Evolutionary conservation across 2,888 invertebrate species (phyloP).

Genomic region (Lasioglossum calceatum): DNA sequence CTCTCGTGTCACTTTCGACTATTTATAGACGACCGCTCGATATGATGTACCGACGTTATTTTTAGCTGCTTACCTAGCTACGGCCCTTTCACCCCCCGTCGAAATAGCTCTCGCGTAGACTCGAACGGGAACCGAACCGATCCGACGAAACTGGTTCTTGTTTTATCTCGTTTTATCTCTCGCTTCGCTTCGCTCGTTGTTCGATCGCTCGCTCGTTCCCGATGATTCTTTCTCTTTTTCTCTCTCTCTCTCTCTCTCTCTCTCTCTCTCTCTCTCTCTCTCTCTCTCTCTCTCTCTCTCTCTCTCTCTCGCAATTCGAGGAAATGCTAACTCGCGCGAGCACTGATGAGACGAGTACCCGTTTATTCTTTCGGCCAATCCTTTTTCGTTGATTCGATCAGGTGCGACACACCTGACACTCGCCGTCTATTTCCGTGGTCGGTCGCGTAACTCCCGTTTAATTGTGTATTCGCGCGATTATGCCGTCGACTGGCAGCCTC

Average conservation of each 20-base stretch:
- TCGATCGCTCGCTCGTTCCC: neutral
- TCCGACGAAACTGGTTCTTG: slow-evolving; percentile 5
- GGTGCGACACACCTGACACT: slow-evolving; percentile 16
- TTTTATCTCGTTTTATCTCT: neutral
- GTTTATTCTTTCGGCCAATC: neutral
- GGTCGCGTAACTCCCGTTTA: slow-evolving; percentile 53
- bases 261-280: neutral
- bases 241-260: neutral
- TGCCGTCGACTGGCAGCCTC: slow-evolving; percentile 41
- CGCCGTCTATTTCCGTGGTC: slow-evolving; percentile 35
- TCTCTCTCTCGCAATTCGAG: neutral
- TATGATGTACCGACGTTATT: slow-evolving; percentile 81
- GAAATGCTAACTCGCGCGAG: neutral
- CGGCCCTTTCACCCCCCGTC: slow-evolving; percentile 70
- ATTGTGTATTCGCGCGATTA: slow-evolving; percentile 50
- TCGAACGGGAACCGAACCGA: slow-evolving; percentile 16
- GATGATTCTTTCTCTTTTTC: neutral
- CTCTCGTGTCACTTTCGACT: slow-evolving; percentile 71
- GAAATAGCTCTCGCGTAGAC: slow-evolving; percentile 56
- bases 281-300: neutral
- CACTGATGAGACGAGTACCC: neutral
- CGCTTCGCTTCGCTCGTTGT: neutral
- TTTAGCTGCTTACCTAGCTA: slow-evolving; percentile 80
- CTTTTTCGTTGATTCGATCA: neutral
- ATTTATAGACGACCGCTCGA: slow-evolving; percentile 82